phyloP scores from a whole-genome alignment of 2,113 vertebrate species.

The Actenoides hombroni region DNA sequence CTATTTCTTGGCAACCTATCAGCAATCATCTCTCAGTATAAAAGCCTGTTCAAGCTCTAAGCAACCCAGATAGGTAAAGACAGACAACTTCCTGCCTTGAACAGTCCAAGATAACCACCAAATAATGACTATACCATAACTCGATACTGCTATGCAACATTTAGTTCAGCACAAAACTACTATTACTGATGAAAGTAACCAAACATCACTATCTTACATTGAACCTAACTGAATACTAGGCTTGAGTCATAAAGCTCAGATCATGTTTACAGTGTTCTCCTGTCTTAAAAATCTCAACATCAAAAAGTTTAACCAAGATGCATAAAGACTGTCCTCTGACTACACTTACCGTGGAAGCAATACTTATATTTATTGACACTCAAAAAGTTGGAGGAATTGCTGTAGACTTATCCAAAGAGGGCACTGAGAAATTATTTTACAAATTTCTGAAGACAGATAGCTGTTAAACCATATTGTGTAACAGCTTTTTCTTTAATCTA shows the following conservation, averaged over 20 bases:
- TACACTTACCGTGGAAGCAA: not conserved
- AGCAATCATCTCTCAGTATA: not conserved
- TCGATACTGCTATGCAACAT: not conserved
- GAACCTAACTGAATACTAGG: not conserved
- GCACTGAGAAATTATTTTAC: not conserved
- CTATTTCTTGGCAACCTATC: not conserved
- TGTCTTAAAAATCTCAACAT: not conserved
- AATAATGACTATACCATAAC: not conserved
- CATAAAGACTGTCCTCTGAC: not conserved
- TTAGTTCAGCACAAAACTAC: not conserved
- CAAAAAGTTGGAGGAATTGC: not conserved
- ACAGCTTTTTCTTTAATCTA: not conserved
- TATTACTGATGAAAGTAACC: not conserved
- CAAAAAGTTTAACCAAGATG: not conserved
- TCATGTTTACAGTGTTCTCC: not conserved
- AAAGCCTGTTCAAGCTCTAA: not conserved
- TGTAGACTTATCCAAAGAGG: not conserved
- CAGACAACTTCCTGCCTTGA: not conserved
- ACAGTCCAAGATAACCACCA: not conserved
- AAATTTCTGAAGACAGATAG: not conserved
- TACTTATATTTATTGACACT: not conserved
- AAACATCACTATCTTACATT: not conserved
- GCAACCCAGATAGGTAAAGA: not conserved
- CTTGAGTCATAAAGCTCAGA: not conserved
- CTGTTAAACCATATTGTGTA: not conserved